Base-by-base conservation (phyloP, 2,113 vertebrate genomes). In the Cyanoderma ruficeps region DNA sequence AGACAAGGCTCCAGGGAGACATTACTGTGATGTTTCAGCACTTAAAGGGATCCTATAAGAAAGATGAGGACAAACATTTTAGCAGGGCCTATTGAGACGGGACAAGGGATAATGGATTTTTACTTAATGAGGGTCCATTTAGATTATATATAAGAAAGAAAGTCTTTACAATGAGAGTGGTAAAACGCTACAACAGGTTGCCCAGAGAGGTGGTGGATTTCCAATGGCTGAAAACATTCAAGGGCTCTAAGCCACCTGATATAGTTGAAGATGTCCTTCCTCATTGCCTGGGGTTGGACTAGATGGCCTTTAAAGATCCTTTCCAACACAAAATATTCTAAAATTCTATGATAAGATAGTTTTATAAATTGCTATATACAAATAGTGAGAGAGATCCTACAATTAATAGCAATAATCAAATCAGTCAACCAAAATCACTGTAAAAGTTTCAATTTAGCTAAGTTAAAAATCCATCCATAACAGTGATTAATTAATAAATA, bases 1-100 rank as follows among this genome's bases (percentile, higher is more conserved):
- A 52, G 15, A 44, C 22, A 41, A 64, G 35, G 14, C 25, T 71
- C 25, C 30, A 35, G 27, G 12, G 31, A 65, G 7, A 44, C 9
- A 50, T 42, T 42, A 13, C 15, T 42, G 9, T 0, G 0, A 8
- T 3, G 3, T 50, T 81, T 65, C 50, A 57, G 31, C 31, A 56
- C 3, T 31, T 88, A 35, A 35, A 35, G 6, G 2, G 4, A 3
- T 64, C 31, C 31, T 33, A 42, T 1, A 65, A 22, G 41, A 81
- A 80, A 71, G 50, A 50, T 1, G 6, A 42, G 10, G 27, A 50
- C 11, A 42, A 22, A 57, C 14, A 1, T 72, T 71, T 33, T 28
- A 65, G 8, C 13, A 49, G 17, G 9, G 4, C 7, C 15, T 33
- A 3, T 64, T 57, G 50, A 42, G 21, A 44, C 7, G 57, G 5